Conservation (phyloP, 2,888 invertebrate genomes). For the Amiota mariae region DNA sequence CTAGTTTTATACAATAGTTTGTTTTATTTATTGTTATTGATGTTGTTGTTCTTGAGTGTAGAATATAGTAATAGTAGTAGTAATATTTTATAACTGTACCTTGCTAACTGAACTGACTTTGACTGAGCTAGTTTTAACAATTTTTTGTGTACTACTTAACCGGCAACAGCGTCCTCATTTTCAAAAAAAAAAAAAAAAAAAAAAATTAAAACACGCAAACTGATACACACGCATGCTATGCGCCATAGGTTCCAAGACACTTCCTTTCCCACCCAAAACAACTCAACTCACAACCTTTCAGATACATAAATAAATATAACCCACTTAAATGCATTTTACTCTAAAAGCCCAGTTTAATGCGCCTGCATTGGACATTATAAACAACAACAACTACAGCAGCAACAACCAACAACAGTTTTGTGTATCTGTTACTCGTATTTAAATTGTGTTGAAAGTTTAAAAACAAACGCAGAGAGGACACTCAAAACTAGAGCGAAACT, state of each 20-base stretch:
- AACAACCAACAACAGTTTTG: too few relatives aligned
- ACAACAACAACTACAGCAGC: too few relatives aligned
- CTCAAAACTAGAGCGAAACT: too few relatives aligned
- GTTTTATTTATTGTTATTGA: not conserved
- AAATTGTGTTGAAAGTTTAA: too few relatives aligned
- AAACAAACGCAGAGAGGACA: too few relatives aligned
- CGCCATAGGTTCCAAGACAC: not conserved
- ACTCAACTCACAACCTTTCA: not conserved
- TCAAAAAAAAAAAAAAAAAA: too few relatives aligned
- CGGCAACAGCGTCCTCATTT: conserved; percentile 10
- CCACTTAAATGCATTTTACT: not conserved
- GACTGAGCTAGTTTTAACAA: not conserved
- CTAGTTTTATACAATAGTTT: too few relatives aligned
- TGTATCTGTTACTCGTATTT: too few relatives aligned
- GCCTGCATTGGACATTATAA: too few relatives aligned
- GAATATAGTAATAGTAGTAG: conserved; percentile 3
- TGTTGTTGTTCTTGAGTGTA: too few relatives aligned
- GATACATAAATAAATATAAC: not conserved
- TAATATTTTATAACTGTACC: conserved; percentile 5
- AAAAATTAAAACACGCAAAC: too few relatives aligned
- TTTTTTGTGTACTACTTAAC: not conserved
- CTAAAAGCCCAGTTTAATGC: too few relatives aligned
- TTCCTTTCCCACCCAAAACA: not conserved
- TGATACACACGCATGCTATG: conserved; percentile 3
- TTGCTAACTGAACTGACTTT: not conserved